phyloP scores from a whole-genome alignment of 1,140 invertebrate species.

The Papilio glaucus region DNA sequence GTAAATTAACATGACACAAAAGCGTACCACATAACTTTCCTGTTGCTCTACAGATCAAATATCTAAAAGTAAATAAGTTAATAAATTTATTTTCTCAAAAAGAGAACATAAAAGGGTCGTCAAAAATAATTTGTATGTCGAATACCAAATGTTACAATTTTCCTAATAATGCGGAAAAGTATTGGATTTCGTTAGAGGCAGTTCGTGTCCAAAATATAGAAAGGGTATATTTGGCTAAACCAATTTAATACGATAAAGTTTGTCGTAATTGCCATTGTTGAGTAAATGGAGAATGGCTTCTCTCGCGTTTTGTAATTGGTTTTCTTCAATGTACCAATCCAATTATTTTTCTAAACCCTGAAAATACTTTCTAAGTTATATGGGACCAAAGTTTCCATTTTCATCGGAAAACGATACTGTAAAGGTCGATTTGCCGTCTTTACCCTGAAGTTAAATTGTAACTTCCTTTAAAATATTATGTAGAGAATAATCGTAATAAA shows the following conservation, averaged over 20 bases:
- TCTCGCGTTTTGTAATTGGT: conserved; percentile 75
- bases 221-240: conserved; percentile 57
- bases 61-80: neutral
- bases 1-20: too few relatives aligned
- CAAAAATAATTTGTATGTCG: neutral
- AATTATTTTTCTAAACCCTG: conserved; percentile 77
- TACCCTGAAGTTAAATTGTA: conserved; percentile 5
- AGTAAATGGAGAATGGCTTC: conserved; percentile 70
- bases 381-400: conserved; percentile 63
- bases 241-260: conserved; percentile 68
- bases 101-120: neutral
- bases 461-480: neutral
- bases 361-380: conserved; percentile 70
- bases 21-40: too few relatives aligned
- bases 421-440: conserved; percentile 31
- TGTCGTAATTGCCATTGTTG: conserved; percentile 70
- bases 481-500: neutral
- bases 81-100: neutral
- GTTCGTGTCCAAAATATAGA: conserved; percentile 59
- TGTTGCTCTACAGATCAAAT: too few relatives aligned
- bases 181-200: conserved; percentile 47
- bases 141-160: neutral
- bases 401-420: conserved; percentile 69
- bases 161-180: neutral
- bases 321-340: conserved; percentile 70